phyloP scores from a whole-genome alignment of 1,140 invertebrate genomes.

The Drosophila sucinea region DNA sequence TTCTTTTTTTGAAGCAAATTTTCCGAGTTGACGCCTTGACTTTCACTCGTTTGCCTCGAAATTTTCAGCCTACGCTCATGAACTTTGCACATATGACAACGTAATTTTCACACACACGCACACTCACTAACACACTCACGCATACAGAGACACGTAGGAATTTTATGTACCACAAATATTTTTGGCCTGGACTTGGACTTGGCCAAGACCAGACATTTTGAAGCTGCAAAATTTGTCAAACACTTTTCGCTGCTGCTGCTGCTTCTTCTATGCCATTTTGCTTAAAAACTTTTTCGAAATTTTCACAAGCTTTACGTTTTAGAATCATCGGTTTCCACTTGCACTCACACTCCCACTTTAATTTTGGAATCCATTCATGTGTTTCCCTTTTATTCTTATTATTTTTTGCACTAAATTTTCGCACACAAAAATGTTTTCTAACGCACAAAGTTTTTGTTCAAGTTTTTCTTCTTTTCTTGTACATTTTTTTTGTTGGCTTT shows the following conservation, averaged over 20 bases:
- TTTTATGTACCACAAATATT: conserved; percentile 79
- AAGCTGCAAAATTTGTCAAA: conserved; percentile 59
- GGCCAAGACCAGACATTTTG: conserved; percentile 55
- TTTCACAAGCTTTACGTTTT: conserved; percentile 21
- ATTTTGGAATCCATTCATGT: conserved; percentile 13
- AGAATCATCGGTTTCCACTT: conserved; percentile 24
- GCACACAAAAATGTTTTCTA: conserved; percentile 32
- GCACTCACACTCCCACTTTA: conserved; percentile 18
- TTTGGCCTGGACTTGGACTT: conserved; percentile 39
- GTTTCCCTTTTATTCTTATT: neutral
- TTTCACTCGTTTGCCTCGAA: conserved; percentile 43
- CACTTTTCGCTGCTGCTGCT: conserved; percentile 53
- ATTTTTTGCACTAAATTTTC: conserved; percentile 45
- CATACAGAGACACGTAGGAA: conserved; percentile 42
- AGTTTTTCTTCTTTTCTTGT: conserved; percentile 60
- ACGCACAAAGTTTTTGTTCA: conserved; percentile 46
- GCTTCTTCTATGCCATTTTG: neutral
- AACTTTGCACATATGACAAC: conserved; percentile 79
- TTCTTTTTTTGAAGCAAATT: conserved; percentile 9
- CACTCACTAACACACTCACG: conserved; percentile 15
- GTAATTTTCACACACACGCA: conserved; percentile 67
- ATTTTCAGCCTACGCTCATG: conserved; percentile 39
- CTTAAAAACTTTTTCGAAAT: conserved; percentile 16
- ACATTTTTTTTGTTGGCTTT: conserved; percentile 49
- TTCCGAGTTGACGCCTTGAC: conserved; percentile 31